Percentiles rank a stretch among this genome's conserved stretches.
These are phyloP conservation scores for Mesodorylaimus sp. DNA, from an alignment of 2,888 invertebrate genomes.

Conservation along the genomic window DNA sequence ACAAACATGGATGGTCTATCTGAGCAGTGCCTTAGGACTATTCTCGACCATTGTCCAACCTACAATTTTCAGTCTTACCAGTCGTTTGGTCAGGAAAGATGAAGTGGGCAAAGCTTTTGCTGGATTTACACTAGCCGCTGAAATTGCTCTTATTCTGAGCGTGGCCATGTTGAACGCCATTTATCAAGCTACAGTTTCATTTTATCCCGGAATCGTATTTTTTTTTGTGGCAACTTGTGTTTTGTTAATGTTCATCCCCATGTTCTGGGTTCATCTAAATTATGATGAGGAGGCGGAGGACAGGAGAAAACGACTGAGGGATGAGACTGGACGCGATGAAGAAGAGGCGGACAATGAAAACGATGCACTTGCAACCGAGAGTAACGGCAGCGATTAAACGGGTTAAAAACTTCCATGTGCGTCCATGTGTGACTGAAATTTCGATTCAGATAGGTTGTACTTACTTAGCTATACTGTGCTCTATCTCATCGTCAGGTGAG, in stretches of 20 bases:
- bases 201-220: not conserved
- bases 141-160: not conserved
- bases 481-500: no score
- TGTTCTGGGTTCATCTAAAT: not conserved
- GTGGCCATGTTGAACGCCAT: not conserved
- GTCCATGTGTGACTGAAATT: no score
- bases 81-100: not conserved
- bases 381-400: no score
- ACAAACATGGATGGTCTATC: not conserved
- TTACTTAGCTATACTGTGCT: no score
- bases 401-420: no score
- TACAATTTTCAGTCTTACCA: not conserved
- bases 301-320: no score
- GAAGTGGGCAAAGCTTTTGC: not conserved
- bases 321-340: no score
- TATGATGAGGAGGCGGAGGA: no score
- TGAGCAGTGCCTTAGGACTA: not conserved
- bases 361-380: no score
- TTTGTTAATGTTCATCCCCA: not conserved
- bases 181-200: not conserved
- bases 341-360: no score
- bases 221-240: not conserved
- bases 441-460: no score
- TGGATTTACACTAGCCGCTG: not conserved
- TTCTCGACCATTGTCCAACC: not conserved